phyloP scores from a whole-genome alignment of 2,113 vertebrate genomes.

The Accipiter cooperii region DNA sequence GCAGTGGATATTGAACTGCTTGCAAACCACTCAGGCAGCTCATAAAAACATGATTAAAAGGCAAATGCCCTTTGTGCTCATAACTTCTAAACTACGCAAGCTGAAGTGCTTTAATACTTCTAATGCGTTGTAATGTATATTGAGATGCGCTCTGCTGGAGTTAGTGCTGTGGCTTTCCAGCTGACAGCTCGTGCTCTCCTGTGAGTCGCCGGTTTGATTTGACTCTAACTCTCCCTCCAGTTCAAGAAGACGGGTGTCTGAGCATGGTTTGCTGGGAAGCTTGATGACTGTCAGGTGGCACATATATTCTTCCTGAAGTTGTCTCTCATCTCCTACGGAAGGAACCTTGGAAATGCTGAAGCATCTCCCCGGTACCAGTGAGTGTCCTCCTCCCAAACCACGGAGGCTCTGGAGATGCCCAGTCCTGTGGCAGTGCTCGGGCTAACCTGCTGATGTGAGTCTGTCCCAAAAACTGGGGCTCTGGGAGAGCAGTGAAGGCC shows the following conservation, averaged over 20 bases:
- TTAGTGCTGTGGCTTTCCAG: not conserved
- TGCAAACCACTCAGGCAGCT: not conserved
- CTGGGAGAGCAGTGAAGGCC: not conserved
- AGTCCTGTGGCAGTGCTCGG: not conserved
- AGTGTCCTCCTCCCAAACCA: not conserved
- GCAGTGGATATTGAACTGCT: not conserved
- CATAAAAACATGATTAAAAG: conserved; percentile 52
- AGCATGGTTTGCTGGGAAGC: not conserved
- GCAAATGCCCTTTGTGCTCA: conserved; percentile 24
- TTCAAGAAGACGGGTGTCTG: not conserved
- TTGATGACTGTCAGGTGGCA: not conserved
- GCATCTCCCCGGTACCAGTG: not conserved
- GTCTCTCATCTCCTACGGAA: not conserved
- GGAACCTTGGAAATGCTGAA: not conserved
- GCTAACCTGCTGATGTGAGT: not conserved
- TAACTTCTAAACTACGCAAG: not conserved
- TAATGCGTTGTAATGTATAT: not conserved
- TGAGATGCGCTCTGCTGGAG: not conserved
- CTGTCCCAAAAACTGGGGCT: not conserved
- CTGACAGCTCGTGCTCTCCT: not conserved
- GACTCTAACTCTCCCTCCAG: not conserved
- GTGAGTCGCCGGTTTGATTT: not conserved
- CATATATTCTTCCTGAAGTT: not conserved
- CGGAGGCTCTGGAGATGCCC: not conserved
- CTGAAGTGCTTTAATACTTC: not conserved